Evolutionary conservation across 1,140 invertebrate genomes (phyloP).

Genomic region (Drosophila truncata): DNA sequence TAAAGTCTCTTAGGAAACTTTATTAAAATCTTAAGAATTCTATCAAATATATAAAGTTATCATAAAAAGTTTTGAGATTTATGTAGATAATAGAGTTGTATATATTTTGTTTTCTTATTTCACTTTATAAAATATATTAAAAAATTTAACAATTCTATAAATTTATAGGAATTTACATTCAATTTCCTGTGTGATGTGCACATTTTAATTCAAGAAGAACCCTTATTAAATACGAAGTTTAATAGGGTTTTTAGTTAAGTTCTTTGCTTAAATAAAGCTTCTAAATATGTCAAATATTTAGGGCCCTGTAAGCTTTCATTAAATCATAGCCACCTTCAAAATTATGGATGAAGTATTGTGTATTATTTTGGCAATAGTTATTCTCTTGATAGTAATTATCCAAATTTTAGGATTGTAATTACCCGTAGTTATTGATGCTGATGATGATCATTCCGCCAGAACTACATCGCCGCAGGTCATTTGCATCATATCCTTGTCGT

Average conservation of each 20-base stretch:
- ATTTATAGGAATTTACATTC: not conserved
- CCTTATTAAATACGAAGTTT: no score
- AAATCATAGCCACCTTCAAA: not conserved
- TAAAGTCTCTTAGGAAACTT: not conserved
- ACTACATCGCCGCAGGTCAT: slow-evolving; percentile 57
- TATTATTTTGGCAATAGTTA: not conserved
- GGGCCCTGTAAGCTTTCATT: not conserved
- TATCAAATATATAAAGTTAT: not conserved
- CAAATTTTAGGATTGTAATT: not conserved
- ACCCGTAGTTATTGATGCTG: not conserved
- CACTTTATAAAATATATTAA: not conserved
- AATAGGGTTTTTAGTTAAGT: not conserved
- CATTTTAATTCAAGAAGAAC: not conserved
- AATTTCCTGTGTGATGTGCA: not conserved
- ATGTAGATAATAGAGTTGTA: not conserved
- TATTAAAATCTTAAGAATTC: not conserved
- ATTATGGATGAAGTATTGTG: not conserved
- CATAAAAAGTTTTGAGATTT: not conserved
- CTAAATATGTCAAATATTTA: not conserved
- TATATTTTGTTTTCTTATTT: not conserved
- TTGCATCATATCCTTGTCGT: slow-evolving; percentile 9
- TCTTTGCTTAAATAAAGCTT: not conserved
- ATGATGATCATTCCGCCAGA: slow-evolving; percentile 2
- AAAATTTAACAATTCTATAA: not conserved
- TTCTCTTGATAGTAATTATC: not conserved